Conservation (phyloP, 2,113 vertebrate species). For the Entelurus aequoreus region DNA sequence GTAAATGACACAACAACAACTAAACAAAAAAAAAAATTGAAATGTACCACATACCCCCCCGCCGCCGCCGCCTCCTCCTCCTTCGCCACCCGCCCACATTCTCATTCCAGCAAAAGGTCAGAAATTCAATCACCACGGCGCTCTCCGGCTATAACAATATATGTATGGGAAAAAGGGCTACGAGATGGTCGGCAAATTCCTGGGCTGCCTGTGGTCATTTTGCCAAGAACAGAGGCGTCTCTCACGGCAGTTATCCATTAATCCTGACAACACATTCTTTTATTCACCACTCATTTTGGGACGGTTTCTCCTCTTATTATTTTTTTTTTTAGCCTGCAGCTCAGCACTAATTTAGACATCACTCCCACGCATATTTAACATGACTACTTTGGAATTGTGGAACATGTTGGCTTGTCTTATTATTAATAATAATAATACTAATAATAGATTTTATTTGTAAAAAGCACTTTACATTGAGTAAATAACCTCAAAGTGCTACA, state of each 20-base stretch:
- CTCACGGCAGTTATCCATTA: constrained; percentile 64
- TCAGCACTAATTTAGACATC: too few species aligned
- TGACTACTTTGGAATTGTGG: too few species aligned
- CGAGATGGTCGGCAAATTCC: constrained; percentile 67
- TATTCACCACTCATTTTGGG: constrained; percentile 20
- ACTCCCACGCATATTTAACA: too few species aligned
- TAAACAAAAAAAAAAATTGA: constrained; percentile 69
- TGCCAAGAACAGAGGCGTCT: constrained; percentile 65
- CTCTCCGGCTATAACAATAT: constrained; percentile 72
- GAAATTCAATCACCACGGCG: constrained; percentile 74
- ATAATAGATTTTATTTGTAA: too few species aligned
- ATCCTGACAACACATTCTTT: constrained; percentile 47
- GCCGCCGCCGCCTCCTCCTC: constrained; percentile 11
- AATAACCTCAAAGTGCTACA: too few species aligned
- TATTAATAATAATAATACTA: too few species aligned
- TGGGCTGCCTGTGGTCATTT: constrained; percentile 71
- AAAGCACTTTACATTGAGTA: too few species aligned
- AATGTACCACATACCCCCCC: constrained; percentile 49
- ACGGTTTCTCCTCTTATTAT: not conserved
- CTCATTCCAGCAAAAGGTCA: constrained; percentile 78
- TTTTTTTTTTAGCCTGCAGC: too few species aligned
- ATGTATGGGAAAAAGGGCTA: constrained; percentile 68
- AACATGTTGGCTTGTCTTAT: too few species aligned
- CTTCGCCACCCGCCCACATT: constrained; percentile 38
- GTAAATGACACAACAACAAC: constrained; percentile 64